These are phyloP conservation scores for Acronicta psi DNA, from an alignment of 2,888 invertebrate genomes.

Conservation along the genomic window DNA sequence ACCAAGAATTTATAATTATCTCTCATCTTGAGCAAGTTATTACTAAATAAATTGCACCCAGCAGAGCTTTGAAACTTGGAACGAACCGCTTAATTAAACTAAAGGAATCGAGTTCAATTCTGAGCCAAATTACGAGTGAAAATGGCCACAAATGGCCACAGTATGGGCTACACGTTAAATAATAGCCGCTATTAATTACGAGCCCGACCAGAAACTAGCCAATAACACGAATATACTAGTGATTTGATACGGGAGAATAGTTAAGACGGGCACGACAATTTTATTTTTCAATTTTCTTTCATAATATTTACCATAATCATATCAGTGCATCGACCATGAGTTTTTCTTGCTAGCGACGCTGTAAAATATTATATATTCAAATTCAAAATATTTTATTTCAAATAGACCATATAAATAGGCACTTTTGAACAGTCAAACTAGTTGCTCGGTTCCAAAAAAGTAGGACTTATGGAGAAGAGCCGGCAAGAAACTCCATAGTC, in stretches of 20 bases:
- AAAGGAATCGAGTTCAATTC: slow-evolving; percentile 55
- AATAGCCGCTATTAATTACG: slow-evolving; percentile 60
- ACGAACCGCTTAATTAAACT: slow-evolving; percentile 48
- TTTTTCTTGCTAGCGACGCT: no score
- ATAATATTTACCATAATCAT: no score
- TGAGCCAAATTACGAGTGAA: slow-evolving; percentile 56
- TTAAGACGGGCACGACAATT: not conserved
- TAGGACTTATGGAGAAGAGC: no score
- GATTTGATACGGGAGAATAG: slow-evolving; percentile 14
- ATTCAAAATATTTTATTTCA: no score
- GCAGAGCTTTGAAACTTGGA: slow-evolving; percentile 16
- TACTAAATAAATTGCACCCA: slow-evolving; percentile 34
- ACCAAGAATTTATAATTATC: slow-evolving; percentile 23
- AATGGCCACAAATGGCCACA: slow-evolving; percentile 52
- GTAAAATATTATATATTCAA: no score
- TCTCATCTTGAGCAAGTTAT: slow-evolving; percentile 26
- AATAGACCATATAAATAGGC: no score
- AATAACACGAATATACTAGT: slow-evolving; percentile 52
- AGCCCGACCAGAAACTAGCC: slow-evolving; percentile 50
- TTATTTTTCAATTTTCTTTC: not conserved
- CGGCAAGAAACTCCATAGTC: no score
- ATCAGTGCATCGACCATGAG: no score
- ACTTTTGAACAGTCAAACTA: no score
- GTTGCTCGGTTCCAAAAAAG: no score
- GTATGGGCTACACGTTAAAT: slow-evolving; percentile 56